Conservation (phyloP, 2,888 invertebrate species). For the Acrobasis repandana region DNA sequence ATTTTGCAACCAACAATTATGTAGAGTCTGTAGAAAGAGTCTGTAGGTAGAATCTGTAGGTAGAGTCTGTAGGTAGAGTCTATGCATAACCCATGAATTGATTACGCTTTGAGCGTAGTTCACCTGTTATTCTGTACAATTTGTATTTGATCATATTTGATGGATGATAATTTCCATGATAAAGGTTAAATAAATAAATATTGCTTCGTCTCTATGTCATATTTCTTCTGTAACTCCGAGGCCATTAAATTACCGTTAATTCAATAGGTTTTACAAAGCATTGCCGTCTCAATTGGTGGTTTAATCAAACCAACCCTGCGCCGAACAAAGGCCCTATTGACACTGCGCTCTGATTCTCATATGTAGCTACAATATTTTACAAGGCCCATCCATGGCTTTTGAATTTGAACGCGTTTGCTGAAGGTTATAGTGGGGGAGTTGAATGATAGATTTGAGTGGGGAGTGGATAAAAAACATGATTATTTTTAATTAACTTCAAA, state of each 20-base stretch:
- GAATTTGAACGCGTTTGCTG: not conserved
- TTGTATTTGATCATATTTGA: too few species aligned
- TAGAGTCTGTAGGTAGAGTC: too few species aligned
- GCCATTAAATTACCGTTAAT: conserved; percentile 16
- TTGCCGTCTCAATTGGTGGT: conserved; percentile 9
- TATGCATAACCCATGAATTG: too few species aligned
- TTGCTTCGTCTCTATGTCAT: not conserved
- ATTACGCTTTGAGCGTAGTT: too few species aligned
- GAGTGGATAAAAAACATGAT: not conserved
- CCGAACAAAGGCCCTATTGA: conserved; percentile 14
- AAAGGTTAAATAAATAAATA: not conserved
- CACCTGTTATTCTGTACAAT: too few species aligned
- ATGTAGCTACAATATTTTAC: conserved; percentile 14
- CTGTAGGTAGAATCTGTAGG: too few species aligned
- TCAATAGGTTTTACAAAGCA: conserved; percentile 19
- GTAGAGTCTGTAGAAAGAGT: too few species aligned
- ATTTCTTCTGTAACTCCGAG: not conserved
- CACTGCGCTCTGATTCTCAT: conserved; percentile 13
- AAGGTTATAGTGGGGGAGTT: not conserved
- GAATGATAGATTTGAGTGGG: not conserved
- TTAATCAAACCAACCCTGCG: conserved; percentile 11
- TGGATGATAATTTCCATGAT: too few species aligned
- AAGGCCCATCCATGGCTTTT: conserved; percentile 6
- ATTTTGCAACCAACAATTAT: too few species aligned
- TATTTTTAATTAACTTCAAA: too few species aligned